These are phyloP conservation scores for Tiaroga cobitis DNA, from an alignment of 2,797 vertebrate genomes.

Conservation along the genomic window DNA sequence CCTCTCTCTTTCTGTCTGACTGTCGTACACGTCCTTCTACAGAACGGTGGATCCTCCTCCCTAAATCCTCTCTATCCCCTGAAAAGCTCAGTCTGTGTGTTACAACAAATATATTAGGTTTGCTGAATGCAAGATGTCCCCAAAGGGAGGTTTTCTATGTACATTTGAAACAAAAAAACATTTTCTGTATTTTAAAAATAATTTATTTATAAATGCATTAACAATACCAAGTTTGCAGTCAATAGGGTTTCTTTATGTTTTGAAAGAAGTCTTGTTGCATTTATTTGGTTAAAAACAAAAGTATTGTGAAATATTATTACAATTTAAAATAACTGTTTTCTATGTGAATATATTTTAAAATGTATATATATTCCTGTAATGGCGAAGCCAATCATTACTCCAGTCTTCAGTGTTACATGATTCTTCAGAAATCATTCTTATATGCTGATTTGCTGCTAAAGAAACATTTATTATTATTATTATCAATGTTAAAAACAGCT, in stretches of 20 bases:
- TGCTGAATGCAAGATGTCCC: not conserved
- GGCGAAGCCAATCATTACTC: not conserved
- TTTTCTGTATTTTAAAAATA: not conserved
- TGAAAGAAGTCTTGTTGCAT: not conserved
- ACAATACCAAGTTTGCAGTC: not conserved
- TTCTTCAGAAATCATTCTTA: not conserved
- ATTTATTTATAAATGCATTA: not conserved
- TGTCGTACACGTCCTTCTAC: not conserved
- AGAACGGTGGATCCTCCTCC: not conserved
- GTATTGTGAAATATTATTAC: not conserved
- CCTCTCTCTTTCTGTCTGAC: slow-evolving; percentile 7
- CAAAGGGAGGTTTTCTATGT: not conserved
- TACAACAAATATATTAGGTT: not conserved
- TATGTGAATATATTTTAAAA: not conserved
- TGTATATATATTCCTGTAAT: not conserved
- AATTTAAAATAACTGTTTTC: not conserved
- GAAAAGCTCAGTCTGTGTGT: not conserved
- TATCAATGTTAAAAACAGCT: not conserved
- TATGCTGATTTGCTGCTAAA: not conserved
- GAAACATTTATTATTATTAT: not conserved
- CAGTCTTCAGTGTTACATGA: not conserved
- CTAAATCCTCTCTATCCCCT: not conserved
- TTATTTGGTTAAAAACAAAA: not conserved
- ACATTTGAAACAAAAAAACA: not conserved
- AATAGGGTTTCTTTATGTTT: not conserved